phyloP scores from a whole-genome alignment of 2,797 vertebrate species.

The Anolis apletophallus region DNA sequence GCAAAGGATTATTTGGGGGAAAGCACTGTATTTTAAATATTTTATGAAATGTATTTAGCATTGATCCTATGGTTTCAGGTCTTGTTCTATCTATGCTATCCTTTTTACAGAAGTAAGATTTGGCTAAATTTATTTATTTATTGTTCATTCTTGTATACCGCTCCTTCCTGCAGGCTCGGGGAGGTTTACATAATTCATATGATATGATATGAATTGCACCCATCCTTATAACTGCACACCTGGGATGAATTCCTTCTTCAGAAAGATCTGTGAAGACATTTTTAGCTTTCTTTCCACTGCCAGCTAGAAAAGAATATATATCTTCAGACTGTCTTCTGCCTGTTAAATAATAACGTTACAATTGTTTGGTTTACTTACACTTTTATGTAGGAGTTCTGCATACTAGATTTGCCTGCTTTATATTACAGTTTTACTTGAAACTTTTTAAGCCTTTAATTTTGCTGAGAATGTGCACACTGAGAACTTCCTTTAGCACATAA shows the following conservation, averaged over 20 bases:
- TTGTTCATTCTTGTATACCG: no score
- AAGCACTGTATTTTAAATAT: not conserved
- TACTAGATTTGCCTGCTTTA: not conserved
- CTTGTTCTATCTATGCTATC: not conserved
- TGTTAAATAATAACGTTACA: not conserved
- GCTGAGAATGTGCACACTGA: not conserved
- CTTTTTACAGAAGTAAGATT: not conserved
- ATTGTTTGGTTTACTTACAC: not conserved
- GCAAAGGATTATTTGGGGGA: not conserved
- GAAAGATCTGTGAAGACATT: not conserved
- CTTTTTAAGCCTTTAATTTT: not conserved
- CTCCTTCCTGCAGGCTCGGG: no score
- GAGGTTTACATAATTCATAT: no score
- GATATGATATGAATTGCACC: no score
- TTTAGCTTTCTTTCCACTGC: not conserved
- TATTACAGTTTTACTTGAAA: not conserved
- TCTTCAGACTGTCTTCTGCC: no score
- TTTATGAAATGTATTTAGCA: not conserved
- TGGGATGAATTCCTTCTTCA: no score
- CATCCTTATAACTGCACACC: no score
- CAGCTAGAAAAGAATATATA: not conserved
- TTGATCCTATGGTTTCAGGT: not conserved
- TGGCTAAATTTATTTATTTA: no score
- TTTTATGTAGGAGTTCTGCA: not conserved
- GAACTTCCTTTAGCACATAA: not conserved